Evolutionary conservation across 2,888 invertebrate genomes (phyloP), one percentile per base, ranked within the genome.

Genomic region (Halocaridina rubra): DNA sequence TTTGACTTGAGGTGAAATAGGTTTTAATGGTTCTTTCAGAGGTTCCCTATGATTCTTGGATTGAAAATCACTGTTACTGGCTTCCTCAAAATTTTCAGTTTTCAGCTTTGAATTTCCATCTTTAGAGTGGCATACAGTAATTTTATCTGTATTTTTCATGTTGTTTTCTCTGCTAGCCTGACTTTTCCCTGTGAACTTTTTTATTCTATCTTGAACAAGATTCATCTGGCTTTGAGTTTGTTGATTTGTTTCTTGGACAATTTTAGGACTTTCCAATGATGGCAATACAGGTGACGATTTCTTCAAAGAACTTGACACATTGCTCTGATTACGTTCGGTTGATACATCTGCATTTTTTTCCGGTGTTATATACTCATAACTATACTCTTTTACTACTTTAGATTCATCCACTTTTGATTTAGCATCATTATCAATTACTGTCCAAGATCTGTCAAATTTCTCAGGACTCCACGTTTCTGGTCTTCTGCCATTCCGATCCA

Each of bases 141-240:
- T 22, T 13, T 67, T 79, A 3, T 32, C 84, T 29, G 22, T 27
- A 75, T 57, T 64, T 13, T 76, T 75, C 22, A 67, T 39, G 27
- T 59, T 32, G 33, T 67, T 72, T 74, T 85, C 87, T 80, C 77
- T 77, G 71, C 81, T 64, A 33, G 80, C 84, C 32, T 53, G 32
- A 39, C 67, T 59, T 10, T 77, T 76, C n/a, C 79, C 46, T 29
- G 89, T 89, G 75, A 89, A 89, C 67, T 89, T 88, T 85, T 89
- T 90, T 29, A 90, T 90, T 61, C 90, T 85, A 81, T 90, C 90
- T 82, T 90, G 90, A 3, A 91, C 91, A 57, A 91, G 88, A 78
- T 89, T 89, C 24, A 87, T 78, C 29, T 84, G 84, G 33, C 77
- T 88, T 59, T 86, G 84, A 69, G 86, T 75, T 10, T 84, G 84